These are phyloP conservation scores for Epistrophella euchroma DNA, from an alignment of 2,888 invertebrate genomes.

Conservation along the genomic window DNA sequence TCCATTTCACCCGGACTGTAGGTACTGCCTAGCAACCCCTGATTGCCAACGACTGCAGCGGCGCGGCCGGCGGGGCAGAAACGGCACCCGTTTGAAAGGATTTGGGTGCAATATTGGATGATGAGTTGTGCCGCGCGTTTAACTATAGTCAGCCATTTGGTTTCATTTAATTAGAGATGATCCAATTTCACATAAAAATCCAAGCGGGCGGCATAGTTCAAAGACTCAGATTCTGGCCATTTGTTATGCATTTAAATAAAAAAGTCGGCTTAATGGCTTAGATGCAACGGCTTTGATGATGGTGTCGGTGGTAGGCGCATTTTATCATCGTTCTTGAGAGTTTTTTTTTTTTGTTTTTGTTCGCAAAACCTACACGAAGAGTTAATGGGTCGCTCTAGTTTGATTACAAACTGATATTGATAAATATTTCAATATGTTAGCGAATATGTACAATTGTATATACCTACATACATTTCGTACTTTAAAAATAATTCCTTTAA, in stretches of 20 bases:
- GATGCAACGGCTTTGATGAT: conserved; percentile 74
- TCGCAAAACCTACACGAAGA: conserved; percentile 31
- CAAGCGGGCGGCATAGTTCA: conserved; percentile 62
- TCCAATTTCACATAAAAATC: conserved; percentile 70
- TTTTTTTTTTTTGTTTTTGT: conserved; percentile 22
- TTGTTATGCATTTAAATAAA: conserved; percentile 73
- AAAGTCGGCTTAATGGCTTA: conserved; percentile 74
- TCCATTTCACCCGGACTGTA: conserved; percentile 50
- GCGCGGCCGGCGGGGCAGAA: background rate
- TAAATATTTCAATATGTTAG: conserved; percentile 74
- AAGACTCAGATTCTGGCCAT: conserved; percentile 72
- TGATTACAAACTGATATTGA: conserved; percentile 73
- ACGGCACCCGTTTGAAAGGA: conserved; percentile 52
- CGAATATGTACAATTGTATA: conserved; percentile 14
- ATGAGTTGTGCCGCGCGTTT: conserved; percentile 69
- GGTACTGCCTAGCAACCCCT: conserved; percentile 1
- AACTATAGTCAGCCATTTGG: conserved; percentile 65
- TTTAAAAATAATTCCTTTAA: conserved; percentile 49
- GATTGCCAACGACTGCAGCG: background rate
- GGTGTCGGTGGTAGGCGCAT: conserved; percentile 74
- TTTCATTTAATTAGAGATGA: conserved; percentile 76
- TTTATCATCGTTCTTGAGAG: conserved; percentile 60
- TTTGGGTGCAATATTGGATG: conserved; percentile 69
- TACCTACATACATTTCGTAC: background rate
- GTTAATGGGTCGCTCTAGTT: conserved; percentile 74